Evolutionary conservation across 2,797 vertebrate species (phyloP).

Genomic region (Clamator glandarius): DNA sequence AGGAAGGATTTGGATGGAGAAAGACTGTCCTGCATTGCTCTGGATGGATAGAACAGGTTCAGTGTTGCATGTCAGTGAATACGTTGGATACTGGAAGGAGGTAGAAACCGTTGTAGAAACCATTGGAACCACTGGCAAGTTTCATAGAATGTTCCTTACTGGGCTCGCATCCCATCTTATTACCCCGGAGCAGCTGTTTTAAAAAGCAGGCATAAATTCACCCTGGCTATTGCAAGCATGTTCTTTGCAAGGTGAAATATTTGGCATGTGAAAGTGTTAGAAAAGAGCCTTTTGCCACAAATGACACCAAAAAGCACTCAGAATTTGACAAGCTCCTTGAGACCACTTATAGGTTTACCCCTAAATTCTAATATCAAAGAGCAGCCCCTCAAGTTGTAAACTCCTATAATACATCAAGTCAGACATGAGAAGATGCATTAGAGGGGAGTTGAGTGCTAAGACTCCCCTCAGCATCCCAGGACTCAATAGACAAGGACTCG

Average conservation of each 20-base stretch:
- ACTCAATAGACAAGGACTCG: not conserved
- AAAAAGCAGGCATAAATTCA: not conserved
- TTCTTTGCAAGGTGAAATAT: constrained; percentile 65
- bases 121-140: not conserved
- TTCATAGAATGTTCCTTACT: not conserved
- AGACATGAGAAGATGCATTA: constrained; percentile 7
- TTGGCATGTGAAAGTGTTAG: constrained; percentile 81
- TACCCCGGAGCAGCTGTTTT: not conserved
- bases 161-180: constrained; percentile 4
- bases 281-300: constrained; percentile 76
- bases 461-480: not conserved
- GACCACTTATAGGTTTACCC: constrained; percentile 69
- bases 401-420: constrained; percentile 55
- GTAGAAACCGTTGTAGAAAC: not conserved
- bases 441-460: not conserved
- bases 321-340: constrained; percentile 73
- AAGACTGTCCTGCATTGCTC: not conserved
- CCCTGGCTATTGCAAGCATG: not conserved
- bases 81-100: not conserved
- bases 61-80: not conserved
- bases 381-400: constrained; percentile 58
- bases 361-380: constrained; percentile 76
- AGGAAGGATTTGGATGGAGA: not conserved
- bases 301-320: constrained; percentile 76
- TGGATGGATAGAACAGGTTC: not conserved